Evolutionary conservation across 2,888 invertebrate species (phyloP).

Genomic region (Cephus runcator): DNA sequence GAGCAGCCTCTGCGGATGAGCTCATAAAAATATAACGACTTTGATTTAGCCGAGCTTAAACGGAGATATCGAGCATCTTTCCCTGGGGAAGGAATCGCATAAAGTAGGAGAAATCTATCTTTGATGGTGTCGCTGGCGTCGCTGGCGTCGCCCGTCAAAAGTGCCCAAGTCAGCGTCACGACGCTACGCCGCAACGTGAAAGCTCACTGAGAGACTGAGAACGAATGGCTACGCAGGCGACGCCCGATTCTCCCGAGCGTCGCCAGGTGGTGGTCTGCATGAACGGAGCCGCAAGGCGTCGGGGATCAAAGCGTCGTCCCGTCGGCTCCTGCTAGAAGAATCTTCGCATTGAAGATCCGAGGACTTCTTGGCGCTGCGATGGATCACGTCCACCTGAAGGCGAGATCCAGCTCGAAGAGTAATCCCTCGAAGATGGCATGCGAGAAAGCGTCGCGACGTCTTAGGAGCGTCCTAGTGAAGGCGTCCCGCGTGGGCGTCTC

Average conservation of each 20-base stretch:
- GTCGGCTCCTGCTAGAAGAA: too few relatives aligned
- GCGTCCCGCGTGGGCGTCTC: constrained; percentile 58
- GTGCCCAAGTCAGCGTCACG: not conserved
- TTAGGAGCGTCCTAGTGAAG: constrained; percentile 54
- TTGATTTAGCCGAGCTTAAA: constrained; percentile 9
- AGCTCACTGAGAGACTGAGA: too few relatives aligned
- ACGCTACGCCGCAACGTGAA: too few relatives aligned
- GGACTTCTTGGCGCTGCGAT: constrained; percentile 21
- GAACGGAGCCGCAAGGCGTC: too few relatives aligned
- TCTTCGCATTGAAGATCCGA: too few relatives aligned
- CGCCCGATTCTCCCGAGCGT: too few relatives aligned
- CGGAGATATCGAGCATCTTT: constrained; percentile 14
- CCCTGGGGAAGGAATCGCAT: not conserved
- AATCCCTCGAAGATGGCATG: constrained; percentile 59
- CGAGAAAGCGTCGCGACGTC: constrained; percentile 57
- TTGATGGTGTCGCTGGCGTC: constrained; percentile 8
- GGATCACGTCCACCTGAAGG: constrained; percentile 57
- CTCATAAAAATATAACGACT: constrained; percentile 48
- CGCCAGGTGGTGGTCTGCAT: too few relatives aligned
- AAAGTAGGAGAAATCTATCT: constrained; percentile 10
- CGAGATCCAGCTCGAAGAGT: constrained; percentile 47
- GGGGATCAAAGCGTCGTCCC: too few relatives aligned
- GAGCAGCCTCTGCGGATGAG: too few relatives aligned
- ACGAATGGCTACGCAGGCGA: too few relatives aligned
- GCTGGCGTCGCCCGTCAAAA: not conserved